Percentiles rank a stretch among this genome's conserved stretches.
These are phyloP conservation scores for Halichoerus grypus DNA, from an alignment of 2,113 vertebrate species.

Conservation along the genomic window DNA sequence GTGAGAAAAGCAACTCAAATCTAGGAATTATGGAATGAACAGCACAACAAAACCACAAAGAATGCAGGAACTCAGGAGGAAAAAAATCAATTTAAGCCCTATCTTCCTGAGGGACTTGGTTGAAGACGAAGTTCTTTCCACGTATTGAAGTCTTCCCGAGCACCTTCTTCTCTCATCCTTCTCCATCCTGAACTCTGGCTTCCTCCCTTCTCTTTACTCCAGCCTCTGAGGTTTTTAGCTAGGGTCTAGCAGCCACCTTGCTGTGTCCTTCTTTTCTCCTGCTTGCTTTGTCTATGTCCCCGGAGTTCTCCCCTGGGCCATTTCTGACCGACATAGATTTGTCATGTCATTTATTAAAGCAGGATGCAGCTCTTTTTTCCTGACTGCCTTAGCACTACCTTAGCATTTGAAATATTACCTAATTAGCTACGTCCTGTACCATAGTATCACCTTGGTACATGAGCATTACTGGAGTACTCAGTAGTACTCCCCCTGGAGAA, in stretches of 20 bases:
- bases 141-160: background rate
- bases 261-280: background rate
- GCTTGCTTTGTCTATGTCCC: background rate
- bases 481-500: background rate
- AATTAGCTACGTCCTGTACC: background rate
- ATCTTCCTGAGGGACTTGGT: background rate
- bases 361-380: constrained; percentile 13
- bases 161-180: background rate
- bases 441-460: background rate
- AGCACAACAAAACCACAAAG: background rate
- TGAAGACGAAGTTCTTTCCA: background rate
- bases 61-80: background rate
- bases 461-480: background rate
- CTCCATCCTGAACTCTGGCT: background rate
- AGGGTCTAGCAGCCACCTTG: background rate
- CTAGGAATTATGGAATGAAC: background rate
- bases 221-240: background rate
- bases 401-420: background rate
- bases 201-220: no score
- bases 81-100: background rate
- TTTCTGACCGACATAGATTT: background rate
- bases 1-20: background rate
- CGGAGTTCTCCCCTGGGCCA: background rate
- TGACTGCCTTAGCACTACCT: background rate
- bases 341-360: background rate